Conservation (phyloP, 2,888 invertebrate species). For the Caenorhabditis afra region DNA sequence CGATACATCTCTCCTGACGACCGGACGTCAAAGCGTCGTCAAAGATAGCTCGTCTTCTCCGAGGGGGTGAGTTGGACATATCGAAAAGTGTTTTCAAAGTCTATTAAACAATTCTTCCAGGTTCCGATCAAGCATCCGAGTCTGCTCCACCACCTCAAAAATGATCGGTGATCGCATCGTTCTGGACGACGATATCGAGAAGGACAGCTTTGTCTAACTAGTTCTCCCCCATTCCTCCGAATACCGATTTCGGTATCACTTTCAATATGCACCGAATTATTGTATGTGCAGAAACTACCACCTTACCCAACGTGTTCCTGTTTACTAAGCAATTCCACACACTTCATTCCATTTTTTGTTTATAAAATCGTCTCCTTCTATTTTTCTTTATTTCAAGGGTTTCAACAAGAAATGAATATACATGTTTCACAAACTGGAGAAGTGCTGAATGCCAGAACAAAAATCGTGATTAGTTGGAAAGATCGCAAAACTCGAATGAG, state of each 20-base stretch:
- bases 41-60: slow-evolving; percentile 33
- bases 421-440: no score
- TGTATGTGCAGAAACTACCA: slow-evolving; percentile 35
- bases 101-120: slow-evolving; percentile 34
- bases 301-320: slow-evolving; percentile 22
- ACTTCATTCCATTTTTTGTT: not conserved
- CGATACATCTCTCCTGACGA: slow-evolving; percentile 44
- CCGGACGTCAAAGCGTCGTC: slow-evolving; percentile 24
- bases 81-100: not conserved
- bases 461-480: no score
- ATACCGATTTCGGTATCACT: slow-evolving; percentile 3
- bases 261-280: slow-evolving; percentile 28
- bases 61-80: slow-evolving; percentile 27
- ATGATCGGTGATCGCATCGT: slow-evolving; percentile 59
- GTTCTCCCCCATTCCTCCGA: not conserved
- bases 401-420: no score
- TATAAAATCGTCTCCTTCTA: not conserved
- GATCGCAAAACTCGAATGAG: no score
- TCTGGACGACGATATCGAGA: slow-evolving; percentile 58
- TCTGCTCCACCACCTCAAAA: slow-evolving; percentile 26
- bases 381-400: no score
- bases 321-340: not conserved
- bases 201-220: slow-evolving; percentile 61
- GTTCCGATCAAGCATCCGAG: slow-evolving; percentile 34
- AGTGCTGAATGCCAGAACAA: no score